Base-by-base conservation (phyloP, 2,113 vertebrate species). In the Porphyrio hochstetteri region DNA sequence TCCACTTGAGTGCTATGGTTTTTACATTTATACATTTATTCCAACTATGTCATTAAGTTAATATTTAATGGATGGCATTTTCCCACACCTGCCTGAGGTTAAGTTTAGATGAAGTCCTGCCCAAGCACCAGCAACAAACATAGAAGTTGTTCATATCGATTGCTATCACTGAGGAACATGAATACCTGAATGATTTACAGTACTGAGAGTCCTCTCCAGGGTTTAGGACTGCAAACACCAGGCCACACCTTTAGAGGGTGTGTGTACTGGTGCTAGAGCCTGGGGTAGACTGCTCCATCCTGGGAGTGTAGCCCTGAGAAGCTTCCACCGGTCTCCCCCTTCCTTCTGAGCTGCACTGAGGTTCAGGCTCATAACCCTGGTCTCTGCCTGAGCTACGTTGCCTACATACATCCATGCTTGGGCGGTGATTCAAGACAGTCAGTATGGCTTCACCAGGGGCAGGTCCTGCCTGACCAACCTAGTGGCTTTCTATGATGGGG, bases 21-120 rank as follows among this genome's bases (percentile, higher is more conserved):
- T 92, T 97, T 97, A 97, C 94, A 94, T 97, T 97, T 98, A 97
- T 96, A 97, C 53, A 36, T 91, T 98, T 97, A 97, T 97, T 93
- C 90, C 93, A 97, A 95, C 91, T 83, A 96, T 96, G 90, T 84
- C 65, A 96, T 97, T 91, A 94, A 96, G 65, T 98, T 96, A 97
- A 97, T 98, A 97, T 97, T 98, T 97, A 94, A 97, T 97, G 69
- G 72, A 52, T 40, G 31, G 50, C 50, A 84, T 96, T 95, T 93
- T 71, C 50, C 70, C 74, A 67, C 65, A 88, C 67, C 89, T 77
- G 87, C 57, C 46, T 77, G 76, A 70, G 82, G 90, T 93, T 93
- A 94, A 91, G 85, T 56, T 68, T 92, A 82, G 72, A 96, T 80
- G 74, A 95, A 85, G 74, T 82, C 56, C 61, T 94, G 90, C 67